Percentiles rank a stretch among this genome's conserved stretches.
These are phyloP conservation scores for Pluvianellus socialis DNA, from an alignment of 2,113 vertebrate genomes.

Conservation along the genomic window DNA sequence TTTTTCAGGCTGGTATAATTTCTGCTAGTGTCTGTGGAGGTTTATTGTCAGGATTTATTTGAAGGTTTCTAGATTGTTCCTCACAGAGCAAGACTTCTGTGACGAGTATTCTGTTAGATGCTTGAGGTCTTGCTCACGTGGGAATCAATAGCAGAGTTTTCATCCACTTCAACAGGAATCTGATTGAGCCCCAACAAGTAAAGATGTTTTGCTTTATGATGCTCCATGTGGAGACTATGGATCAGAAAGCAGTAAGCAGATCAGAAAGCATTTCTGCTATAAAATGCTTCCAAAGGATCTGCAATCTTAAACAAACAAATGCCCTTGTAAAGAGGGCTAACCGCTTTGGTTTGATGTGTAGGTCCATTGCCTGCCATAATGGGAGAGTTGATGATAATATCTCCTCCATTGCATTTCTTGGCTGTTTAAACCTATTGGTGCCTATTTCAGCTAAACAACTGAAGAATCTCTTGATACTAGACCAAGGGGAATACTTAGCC, in stretches of 20 bases:
- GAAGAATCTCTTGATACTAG: neutral
- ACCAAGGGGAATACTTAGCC: neutral
- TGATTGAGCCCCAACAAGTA: neutral
- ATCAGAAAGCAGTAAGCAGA: neutral
- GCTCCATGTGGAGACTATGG: neutral
- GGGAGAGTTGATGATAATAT: neutral
- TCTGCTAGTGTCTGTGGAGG: neutral
- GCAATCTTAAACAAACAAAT: neutral
- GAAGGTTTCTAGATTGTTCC: neutral
- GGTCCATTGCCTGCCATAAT: neutral
- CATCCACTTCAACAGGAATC: neutral
- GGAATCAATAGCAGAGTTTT: neutral
- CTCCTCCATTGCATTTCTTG: neutral
- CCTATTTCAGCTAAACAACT: neutral
- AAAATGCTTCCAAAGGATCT: neutral
- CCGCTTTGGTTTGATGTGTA: neutral
- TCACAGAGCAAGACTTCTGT: neutral
- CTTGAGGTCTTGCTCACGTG: neutral
- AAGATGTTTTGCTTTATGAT: neutral
- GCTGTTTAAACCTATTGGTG: neutral
- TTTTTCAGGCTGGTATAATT: neutral
- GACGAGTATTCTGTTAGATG: neutral
- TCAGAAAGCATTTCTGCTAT: too few relatives aligned
- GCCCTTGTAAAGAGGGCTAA: neutral
- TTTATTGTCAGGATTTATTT: neutral